Base-by-base conservation (phyloP, 2,113 vertebrate genomes). In the Myotis brandtii region DNA sequence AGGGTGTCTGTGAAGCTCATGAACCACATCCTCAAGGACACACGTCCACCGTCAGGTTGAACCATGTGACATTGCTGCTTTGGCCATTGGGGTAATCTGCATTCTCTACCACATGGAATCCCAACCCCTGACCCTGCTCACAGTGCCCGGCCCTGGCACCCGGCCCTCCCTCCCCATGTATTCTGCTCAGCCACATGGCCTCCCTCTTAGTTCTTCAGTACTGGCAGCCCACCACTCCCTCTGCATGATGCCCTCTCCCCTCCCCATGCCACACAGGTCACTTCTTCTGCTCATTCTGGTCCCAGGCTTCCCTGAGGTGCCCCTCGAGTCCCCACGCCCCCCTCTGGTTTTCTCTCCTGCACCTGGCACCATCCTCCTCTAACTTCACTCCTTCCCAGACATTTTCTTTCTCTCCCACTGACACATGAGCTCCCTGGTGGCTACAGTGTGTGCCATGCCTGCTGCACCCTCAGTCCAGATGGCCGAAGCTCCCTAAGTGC, bases 361-460 rank as follows among this genome's bases (percentile, higher is more conserved):
- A 3, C 27, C 23, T 0, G 46, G 30, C 23, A 12, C 14, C 2
- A 0, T 1, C 48, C 72, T 11, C 1, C 40, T 1, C 7, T 0
- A 4, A 1, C 86, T 43, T 16, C 0, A 3, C 18, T 37, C n/a
- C 69, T 59, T 14, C 0, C 32, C 32, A 0, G 3, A 0, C 10
- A 0, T 23, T 25, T 34, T 23, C 27, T 23, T 46, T n/a, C 62
- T 23, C 11, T 32, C 34, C 12, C 6, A 0, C 30, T 30, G 9
- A 8, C 46, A 8, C 0, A 0, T 0, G 43, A 13, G 40, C 37
- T 21, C 25, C 69, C 37, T 4, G 9, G 37, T 0, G 0, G 14
- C 11, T 9, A 9, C n/a, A 6, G 9, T 1, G 1, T 0, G 56
- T 6, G 27, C 54, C 9, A 8, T 9, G 13, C 70, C 0, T 0